Percentiles rank a stretch among this genome's conserved stretches.
phyloP scores from a whole-genome alignment of 2,797 vertebrate species.

The Tauraco hartlaubi region DNA sequence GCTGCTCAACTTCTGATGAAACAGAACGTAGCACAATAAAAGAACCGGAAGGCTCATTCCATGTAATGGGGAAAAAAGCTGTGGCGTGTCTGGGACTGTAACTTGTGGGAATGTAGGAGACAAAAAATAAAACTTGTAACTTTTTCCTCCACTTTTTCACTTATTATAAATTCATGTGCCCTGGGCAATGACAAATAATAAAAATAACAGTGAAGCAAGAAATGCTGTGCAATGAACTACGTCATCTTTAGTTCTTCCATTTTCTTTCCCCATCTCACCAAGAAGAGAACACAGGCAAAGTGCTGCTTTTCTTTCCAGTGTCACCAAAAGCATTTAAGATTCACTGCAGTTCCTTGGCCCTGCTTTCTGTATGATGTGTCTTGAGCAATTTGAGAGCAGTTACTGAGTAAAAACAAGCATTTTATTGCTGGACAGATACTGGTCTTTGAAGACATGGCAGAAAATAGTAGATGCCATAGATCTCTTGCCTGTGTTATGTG shows the following conservation, averaged over 20 bases:
- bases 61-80: background rate
- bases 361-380: background rate
- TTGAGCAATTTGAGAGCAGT: background rate
- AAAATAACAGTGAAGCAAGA: background rate
- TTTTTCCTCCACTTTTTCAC: background rate
- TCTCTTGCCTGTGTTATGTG: rapidly evolving
- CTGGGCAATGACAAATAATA: background rate
- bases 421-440: background rate
- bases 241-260: background rate
- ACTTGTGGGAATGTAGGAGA: background rate
- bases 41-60: background rate
- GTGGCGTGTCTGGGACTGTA: background rate
- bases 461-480: background rate
- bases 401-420: background rate
- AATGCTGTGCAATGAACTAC: background rate
- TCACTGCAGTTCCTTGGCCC: background rate
- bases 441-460: background rate
- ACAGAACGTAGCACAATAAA: background rate
- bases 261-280: background rate
- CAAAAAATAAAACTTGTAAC: background rate
- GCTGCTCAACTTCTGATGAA: background rate
- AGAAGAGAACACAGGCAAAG: background rate
- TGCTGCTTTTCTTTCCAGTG: background rate
- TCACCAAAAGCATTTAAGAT: background rate
- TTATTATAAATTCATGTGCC: background rate